Conservation (phyloP, 2,113 vertebrate genomes). For the Platichthys flesus region DNA sequence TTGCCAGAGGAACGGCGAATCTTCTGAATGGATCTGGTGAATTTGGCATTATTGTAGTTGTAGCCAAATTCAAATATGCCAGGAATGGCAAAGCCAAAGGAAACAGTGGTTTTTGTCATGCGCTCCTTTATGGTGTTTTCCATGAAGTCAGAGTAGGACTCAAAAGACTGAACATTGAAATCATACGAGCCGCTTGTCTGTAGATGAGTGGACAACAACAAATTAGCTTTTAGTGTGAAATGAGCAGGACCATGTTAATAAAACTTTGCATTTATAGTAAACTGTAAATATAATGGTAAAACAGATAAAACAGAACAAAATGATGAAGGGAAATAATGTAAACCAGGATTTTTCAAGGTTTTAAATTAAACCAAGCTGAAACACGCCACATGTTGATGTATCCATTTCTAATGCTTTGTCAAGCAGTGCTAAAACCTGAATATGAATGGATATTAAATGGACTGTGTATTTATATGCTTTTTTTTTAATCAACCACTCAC, state of each 20-base stretch:
- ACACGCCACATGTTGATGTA: too few species aligned
- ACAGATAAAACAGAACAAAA: too few species aligned
- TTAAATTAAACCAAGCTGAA: too few species aligned
- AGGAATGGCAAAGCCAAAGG: slow-evolving; percentile 78
- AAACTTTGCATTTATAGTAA: too few species aligned
- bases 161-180: slow-evolving; percentile 83
- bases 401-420: too few species aligned
- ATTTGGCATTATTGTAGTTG: slow-evolving; percentile 67
- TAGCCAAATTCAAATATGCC: slow-evolving; percentile 76
- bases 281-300: too few species aligned
- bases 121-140: slow-evolving; percentile 51
- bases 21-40: slow-evolving; percentile 81
- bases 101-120: slow-evolving; percentile 56
- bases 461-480: too few species aligned
- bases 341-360: too few species aligned
- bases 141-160: slow-evolving; percentile 86
- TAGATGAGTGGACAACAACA: slow-evolving; percentile 11
- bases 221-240: neutral
- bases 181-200: slow-evolving; percentile 91
- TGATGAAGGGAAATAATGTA: too few species aligned
- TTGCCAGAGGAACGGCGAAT: slow-evolving; percentile 82
- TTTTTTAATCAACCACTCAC: too few species aligned
- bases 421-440: too few species aligned
- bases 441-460: too few species aligned
- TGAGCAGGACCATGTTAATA: neutral